Evolutionary conservation across 2,888 invertebrate genomes (phyloP).

Genomic region (Meganola albula): DNA sequence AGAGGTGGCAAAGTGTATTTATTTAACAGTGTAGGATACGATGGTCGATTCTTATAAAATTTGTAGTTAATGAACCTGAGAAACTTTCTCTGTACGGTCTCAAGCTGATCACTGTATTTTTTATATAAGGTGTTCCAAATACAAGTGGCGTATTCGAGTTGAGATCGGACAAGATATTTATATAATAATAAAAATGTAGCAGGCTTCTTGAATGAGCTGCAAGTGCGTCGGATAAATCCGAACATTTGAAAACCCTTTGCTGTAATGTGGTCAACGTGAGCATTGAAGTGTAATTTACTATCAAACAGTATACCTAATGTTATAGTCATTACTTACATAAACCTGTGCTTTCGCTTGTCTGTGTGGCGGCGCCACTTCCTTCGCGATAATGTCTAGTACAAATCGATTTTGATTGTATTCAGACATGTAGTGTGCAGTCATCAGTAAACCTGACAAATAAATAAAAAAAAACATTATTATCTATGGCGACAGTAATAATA

Average conservation of each 20-base stretch:
- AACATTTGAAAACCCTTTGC: not conserved
- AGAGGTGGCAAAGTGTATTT: too few species aligned
- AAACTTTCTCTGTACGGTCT: too few species aligned
- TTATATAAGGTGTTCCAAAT: not conserved
- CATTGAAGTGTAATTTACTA: not conserved
- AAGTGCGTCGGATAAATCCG: not conserved
- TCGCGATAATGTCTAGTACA: conserved; percentile 88
- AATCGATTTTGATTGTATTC: conserved; percentile 94
- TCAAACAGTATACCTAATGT: not conserved
- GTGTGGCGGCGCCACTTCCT: conserved; percentile 87
- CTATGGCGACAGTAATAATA: too few species aligned
- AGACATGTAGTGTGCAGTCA: conserved; percentile 88
- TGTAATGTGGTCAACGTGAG: not conserved
- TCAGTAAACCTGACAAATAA: conserved; percentile 61
- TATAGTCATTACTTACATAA: conserved; percentile 82
- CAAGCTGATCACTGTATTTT: not conserved
- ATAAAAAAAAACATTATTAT: not conserved
- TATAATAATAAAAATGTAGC: not conserved
- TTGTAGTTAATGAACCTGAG: too few species aligned
- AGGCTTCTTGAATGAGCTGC: not conserved
- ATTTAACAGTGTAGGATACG: too few species aligned
- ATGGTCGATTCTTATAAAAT: too few species aligned
- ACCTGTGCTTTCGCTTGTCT: conserved; percentile 86
- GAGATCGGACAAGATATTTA: not conserved
- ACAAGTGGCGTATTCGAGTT: not conserved